A percentile compares a stretch with the other conserved stretches of the same genome.
Conservation (phyloP, 2,797 vertebrate genomes). For the Molossus alvarezi region DNA sequence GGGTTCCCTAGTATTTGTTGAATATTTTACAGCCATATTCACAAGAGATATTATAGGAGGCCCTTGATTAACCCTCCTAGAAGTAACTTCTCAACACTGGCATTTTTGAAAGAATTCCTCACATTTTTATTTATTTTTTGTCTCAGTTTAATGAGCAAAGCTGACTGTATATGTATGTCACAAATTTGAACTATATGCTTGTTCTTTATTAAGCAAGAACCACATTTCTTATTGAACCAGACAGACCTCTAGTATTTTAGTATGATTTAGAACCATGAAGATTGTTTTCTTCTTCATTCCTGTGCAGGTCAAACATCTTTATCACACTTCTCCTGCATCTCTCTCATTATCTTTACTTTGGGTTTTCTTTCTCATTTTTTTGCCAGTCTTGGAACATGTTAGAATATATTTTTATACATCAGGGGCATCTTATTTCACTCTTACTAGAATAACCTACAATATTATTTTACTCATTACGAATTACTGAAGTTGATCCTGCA, state of each 20-base stretch:
- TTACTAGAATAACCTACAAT: not conserved
- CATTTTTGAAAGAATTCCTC: not conserved
- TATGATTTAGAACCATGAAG: not conserved
- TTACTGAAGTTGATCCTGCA: not conserved
- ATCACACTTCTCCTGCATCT: not conserved
- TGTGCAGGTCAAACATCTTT: not conserved
- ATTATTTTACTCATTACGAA: slow-evolving; percentile 11
- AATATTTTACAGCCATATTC: not conserved
- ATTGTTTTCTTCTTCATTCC: slow-evolving; percentile 25
- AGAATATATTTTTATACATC: not conserved
- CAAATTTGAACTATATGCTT: not conserved
- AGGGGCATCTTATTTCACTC: slow-evolving; percentile 14
- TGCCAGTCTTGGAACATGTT: not conserved
- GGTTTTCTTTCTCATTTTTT: slow-evolving; percentile 8
- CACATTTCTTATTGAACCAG: not conserved
- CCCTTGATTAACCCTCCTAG: not conserved
- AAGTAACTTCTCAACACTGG: not conserved
- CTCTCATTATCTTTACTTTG: slow-evolving; percentile 16
- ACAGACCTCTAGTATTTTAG: not conserved
- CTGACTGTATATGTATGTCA: not conserved
- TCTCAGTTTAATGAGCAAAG: not conserved
- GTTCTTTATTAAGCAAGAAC: not conserved
- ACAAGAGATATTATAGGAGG: not conserved
- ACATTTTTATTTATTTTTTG: not conserved
- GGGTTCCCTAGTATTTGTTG: not conserved